These are phyloP conservation scores for Spizaetus ornatus DNA, from an alignment of 2,113 vertebrate species.

Conservation along the genomic window DNA sequence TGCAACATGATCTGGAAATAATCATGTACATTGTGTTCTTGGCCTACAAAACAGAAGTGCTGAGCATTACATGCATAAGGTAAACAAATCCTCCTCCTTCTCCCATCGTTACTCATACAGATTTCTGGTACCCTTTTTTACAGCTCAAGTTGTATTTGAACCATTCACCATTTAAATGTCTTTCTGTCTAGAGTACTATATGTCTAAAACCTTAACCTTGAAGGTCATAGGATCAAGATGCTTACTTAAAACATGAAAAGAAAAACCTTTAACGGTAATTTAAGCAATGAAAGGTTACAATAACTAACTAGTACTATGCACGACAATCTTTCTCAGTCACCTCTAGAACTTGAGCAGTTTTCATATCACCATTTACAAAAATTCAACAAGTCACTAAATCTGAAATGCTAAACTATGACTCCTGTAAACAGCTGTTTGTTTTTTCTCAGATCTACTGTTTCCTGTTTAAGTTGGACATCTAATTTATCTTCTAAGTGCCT, in stretches of 20 bases:
- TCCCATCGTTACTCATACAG: not conserved
- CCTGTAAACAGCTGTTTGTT: constrained; percentile 28
- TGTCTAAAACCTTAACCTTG: constrained; percentile 1
- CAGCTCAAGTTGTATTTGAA: constrained; percentile 24
- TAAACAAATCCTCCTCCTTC: constrained; percentile 12
- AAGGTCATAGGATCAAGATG: constrained; percentile 43
- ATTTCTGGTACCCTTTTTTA: constrained; percentile 23
- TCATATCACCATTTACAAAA: constrained; percentile 60
- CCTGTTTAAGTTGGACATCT: not conserved
- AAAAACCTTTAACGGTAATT: constrained; percentile 19
- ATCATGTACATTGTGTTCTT: not conserved
- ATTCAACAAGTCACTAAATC: constrained; percentile 30
- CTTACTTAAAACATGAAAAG: constrained; percentile 31
- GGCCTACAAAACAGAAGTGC: constrained; percentile 10
- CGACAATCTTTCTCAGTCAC: constrained; percentile 43
- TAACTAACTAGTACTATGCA: constrained; percentile 66
- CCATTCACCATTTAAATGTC: not conserved
- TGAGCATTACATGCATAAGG: not conserved
- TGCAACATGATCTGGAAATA: not conserved
- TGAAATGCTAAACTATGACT: constrained; percentile 59
- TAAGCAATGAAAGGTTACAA: constrained; percentile 44
- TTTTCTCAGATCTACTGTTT: constrained; percentile 24
- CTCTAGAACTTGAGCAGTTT: constrained; percentile 38
- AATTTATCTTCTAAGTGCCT: constrained; percentile 20
- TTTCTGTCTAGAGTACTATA: not conserved